Evolutionary conservation across 2,113 vertebrate species (phyloP), one percentile per base, ranked within the genome.

Genomic region (Sylvia atricapilla): DNA sequence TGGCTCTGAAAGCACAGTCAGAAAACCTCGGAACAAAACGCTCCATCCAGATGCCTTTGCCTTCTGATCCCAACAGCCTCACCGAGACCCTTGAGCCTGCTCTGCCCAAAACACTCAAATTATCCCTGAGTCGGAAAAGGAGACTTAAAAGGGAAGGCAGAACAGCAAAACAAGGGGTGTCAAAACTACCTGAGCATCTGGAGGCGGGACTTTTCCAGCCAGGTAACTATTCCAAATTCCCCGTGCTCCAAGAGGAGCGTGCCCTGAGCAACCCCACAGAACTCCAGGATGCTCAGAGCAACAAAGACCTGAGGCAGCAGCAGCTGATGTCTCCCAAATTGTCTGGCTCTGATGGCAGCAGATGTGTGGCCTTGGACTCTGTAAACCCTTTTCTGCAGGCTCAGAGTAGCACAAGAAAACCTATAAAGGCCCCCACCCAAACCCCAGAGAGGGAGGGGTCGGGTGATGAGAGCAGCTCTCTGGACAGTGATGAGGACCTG

Each of bases 401-500:
- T 79, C 91, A 58, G 6, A 23, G 85, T 7, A 85, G 79, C 10
- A 6, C 62, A 1, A 70, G 9, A 77, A 92, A 77, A 21, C 44
- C 52, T 11, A 1, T 15, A 9, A 95, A 94, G 95, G 44, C 14
- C 4, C 9, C 52, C 2, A 30, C 41, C 2, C 91, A 24, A 1
- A 68, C 50, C 7, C 83, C 66, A 17, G 94, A 89, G 75, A 94
- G 84, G 28, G 92, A 84, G 7, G 95, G 98, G 72, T 98, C 98
- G 0, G 98, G 95, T 37, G 99, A 99, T 80, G 99, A 99, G 95
- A 99, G 99, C 97, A 99, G 99, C 79, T 99, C 99, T 0, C 97
- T 99, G 72, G 99, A 99, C 96, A 99, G 99, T 1, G 99, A 99
- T 22, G 99, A 99, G 94, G 99, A 99, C 91, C 97, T 99, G 4